These are phyloP conservation scores for Parambassis ranga DNA, from an alignment of 2,797 vertebrate genomes.

Conservation along the genomic window DNA sequence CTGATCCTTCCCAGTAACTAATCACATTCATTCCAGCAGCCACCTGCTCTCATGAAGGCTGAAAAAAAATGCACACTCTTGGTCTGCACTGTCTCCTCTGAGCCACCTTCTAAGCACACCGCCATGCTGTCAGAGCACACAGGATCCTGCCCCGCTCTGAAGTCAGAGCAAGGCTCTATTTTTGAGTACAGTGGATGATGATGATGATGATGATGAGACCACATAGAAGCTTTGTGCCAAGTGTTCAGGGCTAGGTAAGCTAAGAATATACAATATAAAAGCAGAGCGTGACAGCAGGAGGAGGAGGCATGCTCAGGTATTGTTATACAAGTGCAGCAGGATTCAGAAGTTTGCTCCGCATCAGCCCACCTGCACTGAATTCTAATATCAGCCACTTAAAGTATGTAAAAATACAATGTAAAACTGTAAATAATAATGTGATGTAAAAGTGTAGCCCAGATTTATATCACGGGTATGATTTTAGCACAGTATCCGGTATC, in stretches of 20 bases:
- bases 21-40: slow-evolving; percentile 59
- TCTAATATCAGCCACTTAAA: slow-evolving; percentile 52
- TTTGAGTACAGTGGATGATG: slow-evolving; percentile 65
- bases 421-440: slow-evolving; percentile 22
- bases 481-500: too few species aligned
- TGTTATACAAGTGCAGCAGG: slow-evolving; percentile 59
- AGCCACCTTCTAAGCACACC: slow-evolving; percentile 51
- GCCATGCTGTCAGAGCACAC: slow-evolving; percentile 65
- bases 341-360: slow-evolving; percentile 68
- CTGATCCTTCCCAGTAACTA: slow-evolving; percentile 42
- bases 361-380: slow-evolving; percentile 55
- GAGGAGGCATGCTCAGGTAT: slow-evolving; percentile 58
- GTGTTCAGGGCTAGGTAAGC: slow-evolving; percentile 64
- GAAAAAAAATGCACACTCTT: slow-evolving; percentile 19
- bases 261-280: slow-evolving; percentile 68
- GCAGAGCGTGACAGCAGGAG: slow-evolving; percentile 61
- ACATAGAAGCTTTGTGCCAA: slow-evolving; percentile 64
- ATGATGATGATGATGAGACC: slow-evolving; percentile 66
- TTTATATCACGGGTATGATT: too few species aligned
- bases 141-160: slow-evolving; percentile 49
- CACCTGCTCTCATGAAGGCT: slow-evolving; percentile 52
- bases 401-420: slow-evolving; percentile 48
- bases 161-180: slow-evolving; percentile 60
- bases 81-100: slow-evolving; percentile 43
- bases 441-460: too few species aligned